Evolutionary conservation across 37 sponge, comb jelly and placozoan species (phyloP).

Genomic region (Trichoplax adhaerens): DNA sequence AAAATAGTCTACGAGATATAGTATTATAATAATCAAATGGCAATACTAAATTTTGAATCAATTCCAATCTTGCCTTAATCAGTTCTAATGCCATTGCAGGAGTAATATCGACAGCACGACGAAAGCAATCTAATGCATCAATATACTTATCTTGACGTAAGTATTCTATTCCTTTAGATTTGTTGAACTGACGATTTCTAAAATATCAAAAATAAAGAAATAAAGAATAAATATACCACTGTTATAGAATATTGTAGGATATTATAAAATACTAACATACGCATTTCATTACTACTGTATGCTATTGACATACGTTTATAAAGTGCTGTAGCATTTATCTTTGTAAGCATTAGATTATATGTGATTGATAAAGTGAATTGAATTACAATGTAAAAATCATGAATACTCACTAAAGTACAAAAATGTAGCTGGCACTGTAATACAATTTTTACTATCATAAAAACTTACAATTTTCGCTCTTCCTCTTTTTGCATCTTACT

Average conservation of each 20-base stretch:
- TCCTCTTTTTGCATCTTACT: constrained; percentile 53
- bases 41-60: background rate
- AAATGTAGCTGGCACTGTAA: too few species aligned
- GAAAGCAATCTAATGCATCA: constrained; percentile 82
- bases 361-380: too few species aligned
- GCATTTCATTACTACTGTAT: too few species aligned
- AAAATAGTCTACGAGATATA: background rate
- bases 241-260: too few species aligned
- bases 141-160: constrained; percentile 64
- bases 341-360: too few species aligned
- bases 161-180: constrained; percentile 54
- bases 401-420: too few species aligned
- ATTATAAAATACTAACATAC: too few species aligned
- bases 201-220: background rate
- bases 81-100: constrained; percentile 83
- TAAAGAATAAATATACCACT: too few species aligned
- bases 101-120: constrained; percentile 74
- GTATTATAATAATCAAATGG: background rate
- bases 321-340: too few species aligned
- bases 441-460: too few species aligned
- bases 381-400: too few species aligned
- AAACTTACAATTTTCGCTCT: constrained; percentile 54
- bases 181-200: constrained; percentile 44
- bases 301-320: too few species aligned
- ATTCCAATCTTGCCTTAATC: constrained; percentile 31